phyloP scores from a whole-genome alignment of 30 jellyfish, hydroid and myxozoan genomes.

The Mastigias papua region DNA sequence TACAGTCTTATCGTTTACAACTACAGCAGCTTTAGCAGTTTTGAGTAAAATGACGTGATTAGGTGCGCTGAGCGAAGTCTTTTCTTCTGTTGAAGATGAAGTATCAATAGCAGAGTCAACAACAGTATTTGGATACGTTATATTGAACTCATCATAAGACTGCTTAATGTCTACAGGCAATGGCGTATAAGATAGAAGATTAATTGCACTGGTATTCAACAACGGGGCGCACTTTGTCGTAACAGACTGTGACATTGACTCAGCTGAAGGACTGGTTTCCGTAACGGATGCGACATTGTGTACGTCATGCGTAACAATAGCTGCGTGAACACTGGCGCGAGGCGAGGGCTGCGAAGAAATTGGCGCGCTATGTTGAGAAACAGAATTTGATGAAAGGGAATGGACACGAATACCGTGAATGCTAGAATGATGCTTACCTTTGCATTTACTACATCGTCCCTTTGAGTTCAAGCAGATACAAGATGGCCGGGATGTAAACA shows the following conservation, averaged over 20 bases:
- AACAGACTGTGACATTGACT: not conserved
- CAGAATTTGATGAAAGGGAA: no score
- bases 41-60: not conserved
- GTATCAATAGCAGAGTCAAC: not conserved
- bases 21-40: conserved; percentile 17
- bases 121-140: not conserved
- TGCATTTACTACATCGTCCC: no score
- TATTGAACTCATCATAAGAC: not conserved
- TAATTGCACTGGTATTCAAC: not conserved
- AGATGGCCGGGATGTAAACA: no score
- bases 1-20: not conserved
- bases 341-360: no score
- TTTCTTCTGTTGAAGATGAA: not conserved
- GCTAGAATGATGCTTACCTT: no score
- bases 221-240: conserved; percentile 36
- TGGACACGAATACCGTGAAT: no score
- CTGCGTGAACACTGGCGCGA: no score
- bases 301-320: no score
- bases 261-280: conserved; percentile 8
- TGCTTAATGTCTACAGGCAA: not conserved
- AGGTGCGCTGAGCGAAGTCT: not conserved
- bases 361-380: no score
- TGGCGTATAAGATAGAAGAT: not conserved
- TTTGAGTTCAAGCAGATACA: no score
- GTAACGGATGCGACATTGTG: conserved; percentile 11